These are phyloP conservation scores for Podilymbus podiceps DNA, from an alignment of 2,113 vertebrate genomes.

Conservation along the genomic window DNA sequence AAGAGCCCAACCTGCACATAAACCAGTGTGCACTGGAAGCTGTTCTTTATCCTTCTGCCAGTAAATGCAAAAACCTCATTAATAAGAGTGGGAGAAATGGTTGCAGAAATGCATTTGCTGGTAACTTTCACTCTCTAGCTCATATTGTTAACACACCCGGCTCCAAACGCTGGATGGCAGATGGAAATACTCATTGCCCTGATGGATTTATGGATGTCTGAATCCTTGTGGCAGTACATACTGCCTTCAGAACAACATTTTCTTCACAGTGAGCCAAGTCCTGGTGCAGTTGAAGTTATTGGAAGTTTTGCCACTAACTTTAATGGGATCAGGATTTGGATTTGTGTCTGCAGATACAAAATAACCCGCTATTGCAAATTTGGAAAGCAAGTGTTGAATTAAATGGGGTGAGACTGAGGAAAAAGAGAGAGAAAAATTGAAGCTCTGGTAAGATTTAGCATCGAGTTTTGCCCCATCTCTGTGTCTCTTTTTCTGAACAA, in stretches of 20 bases:
- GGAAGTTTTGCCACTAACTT: slow-evolving; percentile 32
- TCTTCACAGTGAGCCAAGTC: slow-evolving; percentile 41
- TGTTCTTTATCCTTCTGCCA: neutral
- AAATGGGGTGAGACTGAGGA: neutral
- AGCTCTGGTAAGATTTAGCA: neutral
- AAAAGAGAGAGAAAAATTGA: neutral
- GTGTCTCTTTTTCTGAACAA: neutral
- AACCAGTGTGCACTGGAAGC: neutral
- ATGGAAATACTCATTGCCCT: slow-evolving; percentile 50
- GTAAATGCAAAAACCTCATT: neutral
- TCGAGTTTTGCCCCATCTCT: neutral
- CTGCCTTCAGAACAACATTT: slow-evolving; percentile 54
- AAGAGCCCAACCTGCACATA: neutral
- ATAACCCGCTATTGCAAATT: neutral
- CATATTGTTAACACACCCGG: slow-evolving; percentile 18
- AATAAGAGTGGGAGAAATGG: neutral
- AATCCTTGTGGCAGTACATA: slow-evolving; percentile 35
- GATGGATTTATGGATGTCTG: slow-evolving; percentile 53
- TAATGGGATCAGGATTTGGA: slow-evolving; percentile 52
- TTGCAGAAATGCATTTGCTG: slow-evolving; percentile 37
- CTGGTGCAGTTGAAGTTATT: slow-evolving; percentile 35
- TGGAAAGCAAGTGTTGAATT: slow-evolving; percentile 22
- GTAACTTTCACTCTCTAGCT: slow-evolving; percentile 57
- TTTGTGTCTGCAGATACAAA: slow-evolving; percentile 47
- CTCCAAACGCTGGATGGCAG: slow-evolving; percentile 37